Evolutionary conservation across 2,797 vertebrate species (phyloP).

Genomic region (Muscicapa striata): DNA sequence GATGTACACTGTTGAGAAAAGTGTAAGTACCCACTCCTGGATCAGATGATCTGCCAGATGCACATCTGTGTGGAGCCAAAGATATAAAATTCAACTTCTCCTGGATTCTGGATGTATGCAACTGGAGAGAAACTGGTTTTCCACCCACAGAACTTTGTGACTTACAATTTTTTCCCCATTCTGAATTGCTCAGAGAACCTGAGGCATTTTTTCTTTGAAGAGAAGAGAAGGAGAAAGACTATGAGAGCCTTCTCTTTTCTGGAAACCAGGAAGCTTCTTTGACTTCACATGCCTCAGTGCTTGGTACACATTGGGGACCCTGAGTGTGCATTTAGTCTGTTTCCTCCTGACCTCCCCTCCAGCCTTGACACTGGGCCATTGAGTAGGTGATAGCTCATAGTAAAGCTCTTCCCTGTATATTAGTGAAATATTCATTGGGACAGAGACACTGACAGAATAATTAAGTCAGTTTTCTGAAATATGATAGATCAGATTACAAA

Average conservation of each 20-base stretch:
- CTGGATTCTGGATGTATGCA: neutral
- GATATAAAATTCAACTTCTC: neutral
- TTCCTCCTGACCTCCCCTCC: neutral
- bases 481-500: neutral
- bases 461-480: constrained; percentile 3
- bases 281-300: neutral
- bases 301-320: fast-evolving
- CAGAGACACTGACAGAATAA: neutral
- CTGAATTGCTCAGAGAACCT: neutral
- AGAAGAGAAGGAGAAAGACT: neutral
- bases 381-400: neutral
- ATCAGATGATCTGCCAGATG: neutral
- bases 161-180: neutral
- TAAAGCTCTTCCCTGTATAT: neutral
- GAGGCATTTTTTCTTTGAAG: neutral
- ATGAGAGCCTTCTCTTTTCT: neutral
- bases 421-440: neutral
- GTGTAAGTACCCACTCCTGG: neutral
- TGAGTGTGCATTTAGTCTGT: neutral
- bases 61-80: neutral
- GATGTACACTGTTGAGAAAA: neutral
- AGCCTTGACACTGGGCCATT: neutral
- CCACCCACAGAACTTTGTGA: neutral
- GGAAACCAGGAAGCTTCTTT: neutral
- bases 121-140: neutral